phyloP scores from a whole-genome alignment of 2,113 vertebrate genomes.

The Oncorhynchus clarkii region DNA sequence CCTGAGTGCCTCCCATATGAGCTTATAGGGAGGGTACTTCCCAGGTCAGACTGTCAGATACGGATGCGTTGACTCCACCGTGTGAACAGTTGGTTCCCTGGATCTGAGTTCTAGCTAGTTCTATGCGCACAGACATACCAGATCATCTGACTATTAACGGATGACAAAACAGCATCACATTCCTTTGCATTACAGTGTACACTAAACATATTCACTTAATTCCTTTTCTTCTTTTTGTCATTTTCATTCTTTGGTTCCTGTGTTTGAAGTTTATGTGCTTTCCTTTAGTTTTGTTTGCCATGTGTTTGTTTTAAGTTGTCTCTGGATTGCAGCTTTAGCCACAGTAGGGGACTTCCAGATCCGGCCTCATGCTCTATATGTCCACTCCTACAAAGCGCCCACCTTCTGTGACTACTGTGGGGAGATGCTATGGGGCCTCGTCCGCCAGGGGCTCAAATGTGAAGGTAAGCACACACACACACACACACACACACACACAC shows the following conservation, averaged over 20 bases:
- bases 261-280: background rate
- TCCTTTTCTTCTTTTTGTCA: slow-evolving; percentile 5
- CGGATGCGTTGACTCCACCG: too few relatives aligned
- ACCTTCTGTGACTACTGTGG: slow-evolving; percentile 99
- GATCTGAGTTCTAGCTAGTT: too few relatives aligned
- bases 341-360: slow-evolving; percentile 99
- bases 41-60: too few relatives aligned
- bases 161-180: background rate
- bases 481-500: background rate
- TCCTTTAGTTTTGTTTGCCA: slow-evolving; percentile 1
- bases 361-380: slow-evolving; percentile 94
- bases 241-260: background rate
- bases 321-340: slow-evolving; percentile 84
- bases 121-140: too few relatives aligned
- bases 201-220: slow-evolving; percentile 13
- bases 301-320: slow-evolving; percentile 40
- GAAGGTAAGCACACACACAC: slow-evolving; percentile 80
- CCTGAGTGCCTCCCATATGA: too few relatives aligned
- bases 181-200: background rate
- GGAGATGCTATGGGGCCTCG: slow-evolving; percentile 98
- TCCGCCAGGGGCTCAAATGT: slow-evolving; percentile 97
- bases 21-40: too few relatives aligned
- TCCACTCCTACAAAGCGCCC: slow-evolving; percentile 98
- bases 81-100: too few relatives aligned
- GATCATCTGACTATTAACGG: too few relatives aligned